phyloP scores from a whole-genome alignment of 2,888 invertebrate genomes.

The Oscheius sp. region DNA sequence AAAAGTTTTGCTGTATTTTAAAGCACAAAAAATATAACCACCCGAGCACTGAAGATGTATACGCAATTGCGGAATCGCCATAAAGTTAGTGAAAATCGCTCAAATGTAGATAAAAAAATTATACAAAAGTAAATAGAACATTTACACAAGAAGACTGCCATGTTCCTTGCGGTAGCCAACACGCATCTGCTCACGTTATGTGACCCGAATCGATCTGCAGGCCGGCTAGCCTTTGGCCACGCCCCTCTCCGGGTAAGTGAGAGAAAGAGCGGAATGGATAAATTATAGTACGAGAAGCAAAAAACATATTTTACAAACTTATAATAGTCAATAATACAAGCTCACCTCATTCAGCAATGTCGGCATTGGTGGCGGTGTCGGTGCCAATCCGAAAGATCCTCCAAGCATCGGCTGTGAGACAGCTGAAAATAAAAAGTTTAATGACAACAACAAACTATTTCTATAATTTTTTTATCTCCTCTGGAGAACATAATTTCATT shows the following conservation, averaged over 20 bases:
- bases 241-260: conserved; percentile 6
- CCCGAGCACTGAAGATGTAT: too few species aligned
- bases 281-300: neutral
- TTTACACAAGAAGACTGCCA: too few species aligned
- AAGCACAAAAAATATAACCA: too few species aligned
- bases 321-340: neutral
- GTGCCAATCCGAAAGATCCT: conserved; percentile 61
- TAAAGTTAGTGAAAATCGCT: too few species aligned
- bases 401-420: conserved; percentile 54
- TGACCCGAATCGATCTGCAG: conserved; percentile 34
- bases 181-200: conserved; percentile 30
- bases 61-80: too few species aligned
- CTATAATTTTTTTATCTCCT: too few species aligned
- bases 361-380: conserved; percentile 57
- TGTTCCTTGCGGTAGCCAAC: conserved; percentile 13
- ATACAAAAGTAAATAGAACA: too few species aligned
- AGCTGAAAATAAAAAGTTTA: conserved; percentile 34
- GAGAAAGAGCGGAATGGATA: neutral
- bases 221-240: conserved; percentile 17
- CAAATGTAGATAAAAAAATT: too few species aligned
- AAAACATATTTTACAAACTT: neutral
- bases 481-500: too few species aligned
- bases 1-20: too few species aligned
- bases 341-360: conserved; percentile 45
- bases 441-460: too few species aligned